Conservation (phyloP, 2,888 invertebrate genomes). For the Stictocephala bisonia region DNA sequence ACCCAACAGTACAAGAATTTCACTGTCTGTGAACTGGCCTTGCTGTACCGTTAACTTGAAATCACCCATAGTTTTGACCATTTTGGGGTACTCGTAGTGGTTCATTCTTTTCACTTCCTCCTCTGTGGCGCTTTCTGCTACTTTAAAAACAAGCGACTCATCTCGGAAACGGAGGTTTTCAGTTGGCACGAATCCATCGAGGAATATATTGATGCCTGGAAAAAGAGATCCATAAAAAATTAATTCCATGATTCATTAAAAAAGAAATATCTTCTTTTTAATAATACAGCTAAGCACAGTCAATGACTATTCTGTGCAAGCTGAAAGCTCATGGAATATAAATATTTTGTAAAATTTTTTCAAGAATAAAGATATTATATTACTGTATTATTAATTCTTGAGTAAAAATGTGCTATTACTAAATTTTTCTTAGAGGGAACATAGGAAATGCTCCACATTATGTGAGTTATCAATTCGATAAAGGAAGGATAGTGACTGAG, state of each 20-base stretch:
- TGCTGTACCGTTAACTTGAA: conserved; percentile 84
- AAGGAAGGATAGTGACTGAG: too few relatives aligned
- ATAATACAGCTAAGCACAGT: too few relatives aligned
- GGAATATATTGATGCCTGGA: conserved; percentile 95
- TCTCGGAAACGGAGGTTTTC: conserved; percentile 99
- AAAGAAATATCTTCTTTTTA: not conserved
- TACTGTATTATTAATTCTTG: too few relatives aligned
- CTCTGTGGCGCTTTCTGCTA: conserved; percentile 96
- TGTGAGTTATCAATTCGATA: too few relatives aligned
- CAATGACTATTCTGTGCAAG: too few relatives aligned
- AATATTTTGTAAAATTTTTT: too few relatives aligned
- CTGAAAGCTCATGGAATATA: too few relatives aligned
- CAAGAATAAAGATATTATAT: too few relatives aligned
- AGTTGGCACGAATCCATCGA: conserved; percentile 99
- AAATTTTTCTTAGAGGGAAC: too few relatives aligned
- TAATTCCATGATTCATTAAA: not conserved
- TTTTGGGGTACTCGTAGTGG: conserved; percentile 90
- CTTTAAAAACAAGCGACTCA: conserved; percentile 96
- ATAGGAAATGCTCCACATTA: too few relatives aligned
- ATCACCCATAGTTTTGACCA: conserved; percentile 85
- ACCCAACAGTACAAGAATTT: conserved; percentile 95
- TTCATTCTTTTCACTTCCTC: conserved; percentile 98
- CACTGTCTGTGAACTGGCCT: conserved; percentile 99
- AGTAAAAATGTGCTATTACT: too few relatives aligned
- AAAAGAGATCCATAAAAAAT: conserved; percentile 39